Conservation (phyloP, 2,888 invertebrate species). For the Andrena hattorfiana region DNA sequence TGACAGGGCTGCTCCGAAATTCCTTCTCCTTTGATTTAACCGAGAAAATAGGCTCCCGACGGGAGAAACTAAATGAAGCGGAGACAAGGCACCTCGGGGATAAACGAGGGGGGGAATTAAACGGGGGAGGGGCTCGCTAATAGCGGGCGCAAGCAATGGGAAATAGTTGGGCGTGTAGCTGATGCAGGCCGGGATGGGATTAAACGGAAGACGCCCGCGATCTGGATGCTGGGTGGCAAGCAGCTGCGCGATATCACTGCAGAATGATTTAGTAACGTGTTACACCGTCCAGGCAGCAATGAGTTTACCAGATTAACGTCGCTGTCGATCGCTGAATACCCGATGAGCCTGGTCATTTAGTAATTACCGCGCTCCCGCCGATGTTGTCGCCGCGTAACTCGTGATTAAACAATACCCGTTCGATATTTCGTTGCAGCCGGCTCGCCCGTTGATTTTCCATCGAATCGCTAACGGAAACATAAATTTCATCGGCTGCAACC, state of each 20-base stretch:
- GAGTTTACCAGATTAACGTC: slow-evolving; percentile 35
- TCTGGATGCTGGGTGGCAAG: too few species aligned
- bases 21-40: slow-evolving; percentile 22
- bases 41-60: background rate
- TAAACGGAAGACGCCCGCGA: too few species aligned
- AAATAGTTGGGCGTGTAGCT: background rate
- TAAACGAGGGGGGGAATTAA: background rate
- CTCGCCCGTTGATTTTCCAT: background rate
- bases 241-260: background rate
- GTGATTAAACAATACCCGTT: slow-evolving; percentile 19
- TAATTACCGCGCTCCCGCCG: slow-evolving; percentile 29
- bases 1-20: slow-evolving; percentile 1
- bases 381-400: slow-evolving; percentile 25
- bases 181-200: background rate
- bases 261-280: slow-evolving; percentile 27
- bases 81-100: background rate
- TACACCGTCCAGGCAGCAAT: slow-evolving; percentile 2
- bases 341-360: slow-evolving; percentile 14
- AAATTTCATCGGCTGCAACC: background rate
- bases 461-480: background rate
- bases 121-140: background rate
- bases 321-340: slow-evolving; percentile 19
- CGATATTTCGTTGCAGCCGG: slow-evolving; percentile 17
- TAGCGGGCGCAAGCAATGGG: background rate
- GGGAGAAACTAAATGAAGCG: background rate